phyloP scores from a whole-genome alignment of 2,113 vertebrate species.

The Cynocephalus volans region DNA sequence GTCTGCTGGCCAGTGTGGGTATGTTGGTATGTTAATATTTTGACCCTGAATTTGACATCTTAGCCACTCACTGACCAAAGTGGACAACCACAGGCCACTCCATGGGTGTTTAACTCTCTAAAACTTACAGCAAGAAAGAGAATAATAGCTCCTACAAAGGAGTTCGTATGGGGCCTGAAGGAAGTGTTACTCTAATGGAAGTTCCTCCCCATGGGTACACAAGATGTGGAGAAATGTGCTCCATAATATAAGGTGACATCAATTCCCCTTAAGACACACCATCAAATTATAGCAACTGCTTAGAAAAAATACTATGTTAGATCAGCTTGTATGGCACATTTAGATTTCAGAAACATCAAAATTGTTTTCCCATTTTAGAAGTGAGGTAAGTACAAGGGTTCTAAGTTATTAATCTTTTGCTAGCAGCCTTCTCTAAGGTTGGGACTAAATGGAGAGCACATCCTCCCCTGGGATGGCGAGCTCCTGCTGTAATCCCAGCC shows the following conservation, averaged over 20 bases:
- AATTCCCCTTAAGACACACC: background rate
- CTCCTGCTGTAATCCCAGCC: background rate
- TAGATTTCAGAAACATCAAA: constrained; percentile 60
- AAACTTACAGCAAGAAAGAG: constrained; percentile 41
- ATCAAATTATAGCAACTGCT: background rate
- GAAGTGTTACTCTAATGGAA: background rate
- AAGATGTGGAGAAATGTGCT: background rate
- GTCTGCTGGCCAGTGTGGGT: background rate
- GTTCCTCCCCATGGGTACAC: background rate
- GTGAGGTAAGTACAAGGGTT: background rate
- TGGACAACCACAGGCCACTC: background rate
- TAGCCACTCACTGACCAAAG: background rate
- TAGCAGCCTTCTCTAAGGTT: background rate
- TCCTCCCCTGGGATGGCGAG: background rate
- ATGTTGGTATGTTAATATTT: constrained; percentile 36
- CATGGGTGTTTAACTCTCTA: background rate
- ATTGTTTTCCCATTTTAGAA: constrained; percentile 31
- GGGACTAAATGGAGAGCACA: background rate
- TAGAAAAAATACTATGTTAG: background rate
- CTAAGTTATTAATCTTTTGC: background rate
- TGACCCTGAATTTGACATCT: background rate
- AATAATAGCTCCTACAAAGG: background rate
- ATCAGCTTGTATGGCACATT: background rate
- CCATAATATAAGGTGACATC: background rate
- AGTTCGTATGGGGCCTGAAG: background rate